Evolutionary conservation across 2,113 vertebrate species (phyloP).

Genomic region (Syngnathus floridae): DNA sequence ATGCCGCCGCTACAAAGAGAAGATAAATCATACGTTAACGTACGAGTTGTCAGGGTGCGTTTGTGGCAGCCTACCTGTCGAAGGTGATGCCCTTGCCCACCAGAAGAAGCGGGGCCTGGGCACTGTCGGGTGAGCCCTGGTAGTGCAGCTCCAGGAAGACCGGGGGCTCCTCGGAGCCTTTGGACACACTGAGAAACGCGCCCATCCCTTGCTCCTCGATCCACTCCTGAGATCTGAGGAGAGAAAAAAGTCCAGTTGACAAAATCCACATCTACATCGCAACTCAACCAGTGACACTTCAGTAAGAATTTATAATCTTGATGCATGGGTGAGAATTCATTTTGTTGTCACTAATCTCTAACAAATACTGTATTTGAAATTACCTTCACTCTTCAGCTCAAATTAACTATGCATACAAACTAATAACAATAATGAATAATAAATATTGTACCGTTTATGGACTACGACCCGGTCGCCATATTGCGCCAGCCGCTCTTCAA

Average conservation of each 20-base stretch:
- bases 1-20: conserved; percentile 84
- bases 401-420: background rate
- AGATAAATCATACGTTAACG: background rate
- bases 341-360: too few relatives aligned
- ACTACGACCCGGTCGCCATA: conserved; percentile 73
- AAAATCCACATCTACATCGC: too few relatives aligned
- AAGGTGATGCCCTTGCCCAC: conserved; percentile 97
- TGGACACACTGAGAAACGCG: conserved; percentile 90
- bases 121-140: conserved; percentile 67
- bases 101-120: conserved; percentile 77
- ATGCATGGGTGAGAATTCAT: too few relatives aligned
- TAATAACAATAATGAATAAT: background rate
- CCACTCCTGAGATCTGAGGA: conserved; percentile 78
- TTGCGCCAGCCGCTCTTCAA: conserved; percentile 77
- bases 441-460: conserved; percentile 75
- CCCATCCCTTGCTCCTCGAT: conserved; percentile 89
- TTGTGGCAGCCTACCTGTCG: conserved; percentile 77
- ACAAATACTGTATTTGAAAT: too few relatives aligned
- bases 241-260: too few relatives aligned
- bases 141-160: conserved; percentile 94
- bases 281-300: too few relatives aligned
- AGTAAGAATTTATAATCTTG: too few relatives aligned
- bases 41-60: background rate
- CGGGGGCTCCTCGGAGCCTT: conserved; percentile 90
- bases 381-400: background rate